Evolutionary conservation across 2,888 invertebrate genomes (phyloP), one percentile per base, ranked within the genome.

Genomic region (Leucania comma): DNA sequence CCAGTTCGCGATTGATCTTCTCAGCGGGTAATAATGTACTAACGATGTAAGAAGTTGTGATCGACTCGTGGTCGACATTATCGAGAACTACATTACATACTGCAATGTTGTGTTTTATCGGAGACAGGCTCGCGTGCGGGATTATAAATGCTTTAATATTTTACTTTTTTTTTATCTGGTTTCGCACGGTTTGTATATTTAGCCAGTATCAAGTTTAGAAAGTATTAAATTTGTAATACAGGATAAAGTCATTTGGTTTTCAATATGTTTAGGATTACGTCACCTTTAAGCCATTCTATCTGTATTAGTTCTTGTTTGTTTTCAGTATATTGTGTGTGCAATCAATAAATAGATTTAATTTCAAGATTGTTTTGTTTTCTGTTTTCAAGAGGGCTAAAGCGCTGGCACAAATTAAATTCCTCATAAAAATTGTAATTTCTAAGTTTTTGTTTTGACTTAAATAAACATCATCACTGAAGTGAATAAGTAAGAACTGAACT

Each of bases 1-100:
- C n/a, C 56, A 46, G 71, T 78, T 80, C 20, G 51, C 75, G 22
- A 80, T 80, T 71, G 62, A 48, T 59, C 54, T 72, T 70, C 70
- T 59, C 72, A 72, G 67, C 54, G 56, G 61, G 60, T 78, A 62
- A 78, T 80, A 38, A 64, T 68, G 29, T 70, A 58, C 61, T 67
- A 70, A 78, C 70, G 65, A 78, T 67, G 42, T 65, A 61, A 70
- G 42, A 60, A 66, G 42, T 61, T 60, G 63, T 74, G 74, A 78
- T 69, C 58, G 65, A 65, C 56, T 63, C 42, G 51, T 53, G n/a
- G 32, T 46, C 46, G 48, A 68, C 50, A 59, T 62, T 65, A 54
- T 68, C 29, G 56, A 56, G 29, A 53, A 70, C 54, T 22, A 63
- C 32, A 59, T 32, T 58, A 68, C 3, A 53, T 62, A 42, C 60